These are phyloP conservation scores for Meta bourneti DNA, from an alignment of 2,888 invertebrate species.

Conservation along the genomic window DNA sequence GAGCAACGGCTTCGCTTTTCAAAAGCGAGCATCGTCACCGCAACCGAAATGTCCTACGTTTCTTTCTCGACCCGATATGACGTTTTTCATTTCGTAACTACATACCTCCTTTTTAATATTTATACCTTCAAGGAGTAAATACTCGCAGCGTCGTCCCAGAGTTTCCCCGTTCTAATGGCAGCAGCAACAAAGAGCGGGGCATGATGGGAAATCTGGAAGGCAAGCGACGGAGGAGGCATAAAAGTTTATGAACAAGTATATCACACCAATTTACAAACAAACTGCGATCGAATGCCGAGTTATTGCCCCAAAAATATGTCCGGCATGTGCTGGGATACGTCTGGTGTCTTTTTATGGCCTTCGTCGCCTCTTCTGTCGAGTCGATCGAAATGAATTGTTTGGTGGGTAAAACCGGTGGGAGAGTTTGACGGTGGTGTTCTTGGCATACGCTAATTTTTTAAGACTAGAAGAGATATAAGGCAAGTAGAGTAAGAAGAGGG, in stretches of 20 bases:
- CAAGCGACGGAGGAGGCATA: background rate
- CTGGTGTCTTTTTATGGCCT: background rate
- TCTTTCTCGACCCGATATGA: background rate
- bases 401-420: no score
- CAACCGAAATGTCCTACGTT: no score
- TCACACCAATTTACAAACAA: slow-evolving; percentile 36
- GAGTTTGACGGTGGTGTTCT: no score
- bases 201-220: background rate
- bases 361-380: background rate
- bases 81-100: background rate
- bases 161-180: no score
- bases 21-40: background rate
- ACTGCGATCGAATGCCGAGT: background rate
- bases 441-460: no score
- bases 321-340: background rate
- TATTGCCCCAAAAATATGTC: slow-evolving; percentile 34
- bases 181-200: no score
- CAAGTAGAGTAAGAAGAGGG: no score
- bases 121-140: background rate
- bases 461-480: no score
- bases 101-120: background rate
- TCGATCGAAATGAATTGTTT: no score
- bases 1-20: no score
- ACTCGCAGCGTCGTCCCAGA: background rate
- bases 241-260: slow-evolving; percentile 37